Evolutionary conservation across 2,888 invertebrate genomes (phyloP), one percentile per base, ranked within the genome.

Genomic region (Drosophila fungiperda): DNA sequence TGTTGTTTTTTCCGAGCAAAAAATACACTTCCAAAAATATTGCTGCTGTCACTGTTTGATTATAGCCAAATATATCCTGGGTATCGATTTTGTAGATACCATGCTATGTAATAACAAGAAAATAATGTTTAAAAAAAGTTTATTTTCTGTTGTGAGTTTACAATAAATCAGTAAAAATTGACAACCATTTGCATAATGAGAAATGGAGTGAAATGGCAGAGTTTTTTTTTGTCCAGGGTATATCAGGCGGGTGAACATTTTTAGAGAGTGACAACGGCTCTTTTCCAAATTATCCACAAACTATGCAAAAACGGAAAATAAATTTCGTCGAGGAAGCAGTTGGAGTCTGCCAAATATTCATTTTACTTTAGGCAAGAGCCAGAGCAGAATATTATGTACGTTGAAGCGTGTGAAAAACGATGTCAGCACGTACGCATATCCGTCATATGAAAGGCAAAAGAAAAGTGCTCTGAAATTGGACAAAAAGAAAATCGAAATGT

Each of bases 241-340:
- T 58, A 20, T 1, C 29, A 9, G 23, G 2, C 23, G 4, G 15
- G 49, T n/a, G 42, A 50, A 6, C 17, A 35, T 35, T 49, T 29
- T 42, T 54, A 68, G 57, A 61, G 62, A 55, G 67, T 36, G 1
- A n/a, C 33, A 73, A 73, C 67, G 69, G 70, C 69, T 78, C 72
- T 84, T 77, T 73, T 73, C 77, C 75, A 87, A 87, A 85, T 87
- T 85, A 73, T 73, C 74, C 79, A 79, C 77, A 81, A 86, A 83
- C 85, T 86, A 83, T 87, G 87, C 83, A 83, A 85, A 80, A 78
- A 45, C 67, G 75, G 68, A 80, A 87, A 78, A 73, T 72, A 82
- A 84, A 84, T 87, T 84, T 71, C 68, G 68, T 38, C 66, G 48
- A 26, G 75, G 75, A 76, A 75, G 58, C 76, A 55, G 62, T 60